phyloP scores from a whole-genome alignment of 2,113 vertebrate genomes.

The Oryzias javanicus region DNA sequence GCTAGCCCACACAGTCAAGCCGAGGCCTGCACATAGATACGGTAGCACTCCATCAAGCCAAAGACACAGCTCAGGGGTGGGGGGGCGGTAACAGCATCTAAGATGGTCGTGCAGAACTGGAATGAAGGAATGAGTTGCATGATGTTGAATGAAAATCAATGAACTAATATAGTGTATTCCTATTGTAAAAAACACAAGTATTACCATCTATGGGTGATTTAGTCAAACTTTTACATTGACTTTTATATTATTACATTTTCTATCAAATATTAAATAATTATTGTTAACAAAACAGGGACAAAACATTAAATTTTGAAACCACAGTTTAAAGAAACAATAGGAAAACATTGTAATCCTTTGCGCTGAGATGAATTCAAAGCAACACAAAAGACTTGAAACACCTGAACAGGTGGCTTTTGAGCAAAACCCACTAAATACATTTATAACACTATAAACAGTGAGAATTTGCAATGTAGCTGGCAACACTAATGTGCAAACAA shows the following conservation, averaged over 20 bases:
- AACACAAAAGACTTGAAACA: conserved; percentile 42
- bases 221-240: conserved; percentile 11
- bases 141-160: conserved; percentile 47
- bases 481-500: conserved; percentile 56
- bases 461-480: conserved; percentile 73
- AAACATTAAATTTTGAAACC: conserved; percentile 24
- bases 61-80: conserved; percentile 56
- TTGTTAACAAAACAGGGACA: background rate
- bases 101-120: conserved; percentile 59
- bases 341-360: conserved; percentile 51
- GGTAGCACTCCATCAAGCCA: conserved; percentile 64
- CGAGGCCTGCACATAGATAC: conserved; percentile 62
- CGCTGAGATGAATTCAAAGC: conserved; percentile 53
- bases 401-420: conserved; percentile 30
- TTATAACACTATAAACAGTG: conserved; percentile 38
- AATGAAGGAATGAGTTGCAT: conserved; percentile 67
- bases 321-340: conserved; percentile 58
- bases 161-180: conserved; percentile 55
- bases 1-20: conserved; percentile 67
- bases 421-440: conserved; percentile 44
- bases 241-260: too few relatives aligned
- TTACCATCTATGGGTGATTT: conserved; percentile 19
- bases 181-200: conserved; percentile 50
- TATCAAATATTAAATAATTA: too few relatives aligned
- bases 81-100: conserved; percentile 47